Conservation (phyloP, 2,113 vertebrate species). For the Gallinago paraguaiae region DNA sequence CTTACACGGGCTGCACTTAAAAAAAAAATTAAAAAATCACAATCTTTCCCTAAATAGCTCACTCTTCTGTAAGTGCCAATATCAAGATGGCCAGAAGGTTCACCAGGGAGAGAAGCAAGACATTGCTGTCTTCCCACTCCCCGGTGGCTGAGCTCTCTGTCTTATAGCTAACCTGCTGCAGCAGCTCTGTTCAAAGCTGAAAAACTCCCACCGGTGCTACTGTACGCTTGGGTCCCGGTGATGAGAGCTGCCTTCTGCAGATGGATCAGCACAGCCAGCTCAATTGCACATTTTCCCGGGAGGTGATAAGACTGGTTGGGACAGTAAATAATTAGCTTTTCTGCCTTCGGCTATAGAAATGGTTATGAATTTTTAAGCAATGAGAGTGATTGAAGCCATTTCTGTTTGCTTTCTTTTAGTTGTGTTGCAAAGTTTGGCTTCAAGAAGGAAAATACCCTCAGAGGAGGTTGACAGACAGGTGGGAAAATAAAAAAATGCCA, state of each 20-base stretch:
- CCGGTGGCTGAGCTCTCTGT: not conserved
- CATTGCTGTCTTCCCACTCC: not conserved
- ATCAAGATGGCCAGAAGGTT: not conserved
- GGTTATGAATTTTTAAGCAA: slow-evolving; percentile 77
- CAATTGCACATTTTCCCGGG: slow-evolving; percentile 25
- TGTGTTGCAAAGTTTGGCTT: slow-evolving; percentile 56
- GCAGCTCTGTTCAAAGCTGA: slow-evolving; percentile 59
- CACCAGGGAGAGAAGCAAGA: not conserved
- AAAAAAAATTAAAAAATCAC: not conserved
- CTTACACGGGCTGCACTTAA: not conserved
- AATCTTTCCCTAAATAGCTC: not conserved
- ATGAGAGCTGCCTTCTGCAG: slow-evolving; percentile 11
- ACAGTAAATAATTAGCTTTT: slow-evolving; percentile 78
- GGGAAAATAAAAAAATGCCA: slow-evolving; percentile 26
- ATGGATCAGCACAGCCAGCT: slow-evolving; percentile 6
- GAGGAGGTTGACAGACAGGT: slow-evolving; percentile 60
- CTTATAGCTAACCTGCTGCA: slow-evolving; percentile 32
- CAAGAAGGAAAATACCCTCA: slow-evolving; percentile 50
- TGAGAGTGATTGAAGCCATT: slow-evolving; percentile 67
- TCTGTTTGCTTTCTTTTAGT: slow-evolving; percentile 70
- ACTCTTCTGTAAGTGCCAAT: not conserved
- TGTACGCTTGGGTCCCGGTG: not conserved
- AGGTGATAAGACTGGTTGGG: slow-evolving; percentile 61
- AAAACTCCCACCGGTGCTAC: slow-evolving; percentile 19
- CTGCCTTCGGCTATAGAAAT: slow-evolving; percentile 72